Conservation (phyloP, 2,888 invertebrate species). For the Eremobia ochroleuca region DNA sequence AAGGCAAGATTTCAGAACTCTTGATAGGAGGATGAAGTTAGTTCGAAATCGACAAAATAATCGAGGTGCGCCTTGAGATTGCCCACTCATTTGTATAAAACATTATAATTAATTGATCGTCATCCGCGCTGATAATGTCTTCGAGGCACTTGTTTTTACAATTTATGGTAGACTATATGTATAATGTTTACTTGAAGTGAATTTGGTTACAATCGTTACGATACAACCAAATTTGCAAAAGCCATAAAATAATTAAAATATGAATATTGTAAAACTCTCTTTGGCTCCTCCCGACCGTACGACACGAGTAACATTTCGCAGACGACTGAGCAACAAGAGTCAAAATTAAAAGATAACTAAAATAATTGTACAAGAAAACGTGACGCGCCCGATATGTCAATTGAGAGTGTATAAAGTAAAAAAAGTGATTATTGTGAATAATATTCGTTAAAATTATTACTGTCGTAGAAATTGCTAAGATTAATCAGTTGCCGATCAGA, state of each 20-base stretch:
- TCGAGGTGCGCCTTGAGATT: not conserved
- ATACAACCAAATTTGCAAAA: not conserved
- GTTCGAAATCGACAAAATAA: no score
- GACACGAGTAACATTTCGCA: conserved; percentile 71
- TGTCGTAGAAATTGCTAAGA: conserved; percentile 71
- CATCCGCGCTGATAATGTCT: not conserved
- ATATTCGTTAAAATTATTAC: conserved; percentile 73
- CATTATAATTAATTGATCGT: not conserved
- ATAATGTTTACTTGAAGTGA: not conserved
- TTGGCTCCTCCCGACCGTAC: conserved; percentile 43
- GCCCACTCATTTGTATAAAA: not conserved
- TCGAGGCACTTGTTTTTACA: not conserved
- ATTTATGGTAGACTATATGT: not conserved
- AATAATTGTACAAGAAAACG: conserved; percentile 87
- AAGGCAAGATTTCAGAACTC: not conserved
- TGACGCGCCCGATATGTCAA: conserved; percentile 90
- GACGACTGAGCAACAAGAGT: conserved; percentile 73
- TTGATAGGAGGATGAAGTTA: not conserved
- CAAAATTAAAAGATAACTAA: conserved; percentile 78
- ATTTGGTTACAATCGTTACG: not conserved
- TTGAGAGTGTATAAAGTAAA: conserved; percentile 88
- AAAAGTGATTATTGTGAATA: conserved; percentile 81
- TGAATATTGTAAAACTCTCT: not conserved
- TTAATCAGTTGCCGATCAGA: conserved; percentile 60
- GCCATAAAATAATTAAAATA: not conserved